Evolutionary conservation across 2,797 vertebrate genomes (phyloP), one percentile per base, ranked within the genome.

Genomic region (Rhyacichthys aspro): DNA sequence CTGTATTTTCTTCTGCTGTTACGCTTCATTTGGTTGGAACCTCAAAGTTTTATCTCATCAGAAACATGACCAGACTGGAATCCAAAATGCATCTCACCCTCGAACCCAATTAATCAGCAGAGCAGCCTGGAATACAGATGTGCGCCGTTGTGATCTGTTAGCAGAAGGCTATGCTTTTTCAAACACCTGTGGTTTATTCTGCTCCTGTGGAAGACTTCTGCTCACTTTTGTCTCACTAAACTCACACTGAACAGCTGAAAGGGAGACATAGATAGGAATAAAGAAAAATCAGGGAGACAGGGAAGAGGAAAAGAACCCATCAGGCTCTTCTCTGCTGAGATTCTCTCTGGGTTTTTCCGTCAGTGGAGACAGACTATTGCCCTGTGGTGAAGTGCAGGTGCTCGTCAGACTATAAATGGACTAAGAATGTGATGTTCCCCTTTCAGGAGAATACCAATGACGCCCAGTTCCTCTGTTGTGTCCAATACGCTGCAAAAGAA

Each of bases 141-240:
- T 43, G 67, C 32, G 28, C 11, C 8, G 42, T 50, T 11, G n/a
- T 63, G 38, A 58, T 78, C 39, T 50, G 68, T 66, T 62, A 67
- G 45, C 36, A 17, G 44, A 28, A 55, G 49, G 39, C 52, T 63
- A 17, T 63, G 46, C 9, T 7, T 65, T 58, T 67, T 77, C 36
- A 42, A 42, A 68, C 74, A 69, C 75, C 60, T 70, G 69, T 59
- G 68, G 42, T 72, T 36, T 15, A 37, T 14, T n/a, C 33, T 17
- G 5, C 33, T 50, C 48, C 33, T 15, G 11, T 7, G 15, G 33
- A 36, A 32, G 19, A 14, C 19, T 28, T 46, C 48, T 45, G 43
- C 68, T 63, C 63, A 64, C 67, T 82, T 84, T 82, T 74, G 73
- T 78, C 54, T 71, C 32, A 18, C 56, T 67, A 64, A 82, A 86